A percentile compares a stretch with the other conserved stretches of the same genome.
Evolutionary conservation across 2,113 vertebrate genomes (phyloP).

Genomic region (Grantiella picta): DNA sequence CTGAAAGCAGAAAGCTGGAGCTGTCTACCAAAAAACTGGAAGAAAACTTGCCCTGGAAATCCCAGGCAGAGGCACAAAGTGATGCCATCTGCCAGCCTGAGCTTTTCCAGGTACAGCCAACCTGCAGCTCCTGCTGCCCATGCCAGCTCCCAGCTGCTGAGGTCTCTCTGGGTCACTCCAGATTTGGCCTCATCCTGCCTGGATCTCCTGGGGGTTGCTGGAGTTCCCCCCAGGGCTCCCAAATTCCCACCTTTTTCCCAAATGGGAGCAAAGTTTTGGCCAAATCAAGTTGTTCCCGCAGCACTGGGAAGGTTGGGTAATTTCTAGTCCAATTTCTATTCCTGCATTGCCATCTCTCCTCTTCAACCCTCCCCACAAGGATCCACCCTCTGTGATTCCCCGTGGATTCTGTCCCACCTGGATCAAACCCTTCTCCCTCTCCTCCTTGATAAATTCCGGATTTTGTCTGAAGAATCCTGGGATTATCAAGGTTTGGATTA

Average conservation of each 20-base stretch:
- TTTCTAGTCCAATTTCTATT: not conserved
- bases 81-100: not conserved
- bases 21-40: not conserved
- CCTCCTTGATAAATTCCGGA: too few relatives aligned
- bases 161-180: not conserved
- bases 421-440: not conserved
- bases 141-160: not conserved
- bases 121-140: not conserved
- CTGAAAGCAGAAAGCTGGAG: not conserved
- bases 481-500: conserved; percentile 73
- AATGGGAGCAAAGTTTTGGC: not conserved
- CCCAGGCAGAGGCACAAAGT: not conserved
- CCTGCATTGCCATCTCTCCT: not conserved
- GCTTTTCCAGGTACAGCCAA: not conserved
- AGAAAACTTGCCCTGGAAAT: not conserved
- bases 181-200: not conserved
- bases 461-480: conserved; percentile 18
- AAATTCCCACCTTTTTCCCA: not conserved
- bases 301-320: not conserved
- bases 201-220: not conserved
- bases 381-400: not conserved
- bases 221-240: not conserved
- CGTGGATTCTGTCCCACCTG: not conserved
- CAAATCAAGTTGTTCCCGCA: accelerated
- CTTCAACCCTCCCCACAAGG: accelerated